phyloP scores from a whole-genome alignment of 2,888 invertebrate species.

The Drosophila neotestacea region DNA sequence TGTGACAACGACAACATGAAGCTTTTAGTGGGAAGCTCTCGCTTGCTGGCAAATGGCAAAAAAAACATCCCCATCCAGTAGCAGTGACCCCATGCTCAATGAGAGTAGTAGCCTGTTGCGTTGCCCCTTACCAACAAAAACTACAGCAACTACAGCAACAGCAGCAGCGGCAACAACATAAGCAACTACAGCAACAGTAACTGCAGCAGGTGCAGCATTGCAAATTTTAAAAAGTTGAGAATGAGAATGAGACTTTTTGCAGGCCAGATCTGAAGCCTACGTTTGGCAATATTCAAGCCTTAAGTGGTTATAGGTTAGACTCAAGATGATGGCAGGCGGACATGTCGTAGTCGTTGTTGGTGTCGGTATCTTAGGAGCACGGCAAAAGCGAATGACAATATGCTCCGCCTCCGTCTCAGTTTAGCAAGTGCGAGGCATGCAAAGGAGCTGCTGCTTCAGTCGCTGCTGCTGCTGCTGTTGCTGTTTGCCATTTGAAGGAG shows the following conservation, averaged over 20 bases:
- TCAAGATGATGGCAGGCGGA: constrained; percentile 50
- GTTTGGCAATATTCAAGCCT: constrained; percentile 18
- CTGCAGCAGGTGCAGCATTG: constrained; percentile 50
- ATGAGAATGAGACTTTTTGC: constrained; percentile 10
- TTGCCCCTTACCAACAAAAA: constrained; percentile 19
- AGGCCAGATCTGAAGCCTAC: constrained; percentile 27
- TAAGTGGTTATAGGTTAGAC: constrained; percentile 30
- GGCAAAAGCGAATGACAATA: constrained; percentile 62
- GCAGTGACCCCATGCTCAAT: constrained; percentile 36
- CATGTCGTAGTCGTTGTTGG: not conserved
- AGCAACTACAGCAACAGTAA: constrained; percentile 10
- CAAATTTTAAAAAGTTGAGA: constrained; percentile 13
- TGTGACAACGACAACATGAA: constrained; percentile 20
- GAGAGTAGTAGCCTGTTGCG: constrained; percentile 64
- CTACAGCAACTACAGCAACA: constrained; percentile 5
- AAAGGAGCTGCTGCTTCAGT: constrained; percentile 56
- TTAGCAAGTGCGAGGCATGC: constrained; percentile 70
- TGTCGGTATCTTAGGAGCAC: constrained; percentile 44
- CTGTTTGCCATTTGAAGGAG: constrained; percentile 55
- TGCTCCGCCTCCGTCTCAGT: constrained; percentile 83
- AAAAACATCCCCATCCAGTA: constrained; percentile 66
- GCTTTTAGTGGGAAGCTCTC: constrained; percentile 52
- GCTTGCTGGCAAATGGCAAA: constrained; percentile 25
- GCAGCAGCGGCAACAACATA: constrained; percentile 6
- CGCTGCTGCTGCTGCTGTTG: constrained; percentile 13